A percentile compares a stretch with the other conserved stretches of the same genome.
Conservation (phyloP, 2,797 vertebrate genomes). For the Xenopus petersii region DNA sequence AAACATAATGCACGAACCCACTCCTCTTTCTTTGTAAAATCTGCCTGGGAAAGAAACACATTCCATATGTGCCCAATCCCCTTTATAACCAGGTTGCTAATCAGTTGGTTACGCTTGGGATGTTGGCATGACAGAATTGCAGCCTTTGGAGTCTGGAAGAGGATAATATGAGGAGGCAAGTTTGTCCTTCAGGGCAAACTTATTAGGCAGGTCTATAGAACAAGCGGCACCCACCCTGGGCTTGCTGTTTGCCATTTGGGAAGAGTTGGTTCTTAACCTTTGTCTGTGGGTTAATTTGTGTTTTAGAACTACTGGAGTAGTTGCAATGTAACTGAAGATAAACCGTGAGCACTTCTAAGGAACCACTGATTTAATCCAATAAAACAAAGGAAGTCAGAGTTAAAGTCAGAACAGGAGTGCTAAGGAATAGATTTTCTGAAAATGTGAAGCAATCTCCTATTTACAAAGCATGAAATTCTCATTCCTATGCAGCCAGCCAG, state of each 20-base stretch:
- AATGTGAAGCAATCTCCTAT: background rate
- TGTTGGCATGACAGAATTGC: constrained; percentile 67
- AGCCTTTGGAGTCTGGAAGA: constrained; percentile 43
- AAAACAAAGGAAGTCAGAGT: background rate
- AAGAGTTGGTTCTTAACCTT: no score
- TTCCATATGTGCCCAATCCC: constrained; percentile 61
- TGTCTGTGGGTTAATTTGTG: no score
- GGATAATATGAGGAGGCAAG: constrained; percentile 51
- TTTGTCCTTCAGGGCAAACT: constrained; percentile 47
- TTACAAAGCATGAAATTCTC: background rate
- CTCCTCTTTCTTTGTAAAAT: constrained; percentile 51
- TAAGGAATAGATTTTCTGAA: background rate
- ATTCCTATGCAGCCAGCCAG: constrained; percentile 2
- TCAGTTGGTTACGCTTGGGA: constrained; percentile 66
- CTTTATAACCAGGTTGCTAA: constrained; percentile 59
- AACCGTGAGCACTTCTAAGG: no score
- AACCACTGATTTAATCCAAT: no score
- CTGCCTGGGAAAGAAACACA: constrained; percentile 57
- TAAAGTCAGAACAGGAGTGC: background rate
- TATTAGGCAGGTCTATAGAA: constrained; percentile 58
- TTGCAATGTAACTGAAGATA: no score
- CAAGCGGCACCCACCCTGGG: constrained; percentile 66
- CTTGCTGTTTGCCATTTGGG: background rate
- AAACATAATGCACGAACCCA: constrained; percentile 44
- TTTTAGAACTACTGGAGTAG: no score